phyloP scores from a whole-genome alignment of 1,140 invertebrate species.

The Aphelenchoides avenae region DNA sequence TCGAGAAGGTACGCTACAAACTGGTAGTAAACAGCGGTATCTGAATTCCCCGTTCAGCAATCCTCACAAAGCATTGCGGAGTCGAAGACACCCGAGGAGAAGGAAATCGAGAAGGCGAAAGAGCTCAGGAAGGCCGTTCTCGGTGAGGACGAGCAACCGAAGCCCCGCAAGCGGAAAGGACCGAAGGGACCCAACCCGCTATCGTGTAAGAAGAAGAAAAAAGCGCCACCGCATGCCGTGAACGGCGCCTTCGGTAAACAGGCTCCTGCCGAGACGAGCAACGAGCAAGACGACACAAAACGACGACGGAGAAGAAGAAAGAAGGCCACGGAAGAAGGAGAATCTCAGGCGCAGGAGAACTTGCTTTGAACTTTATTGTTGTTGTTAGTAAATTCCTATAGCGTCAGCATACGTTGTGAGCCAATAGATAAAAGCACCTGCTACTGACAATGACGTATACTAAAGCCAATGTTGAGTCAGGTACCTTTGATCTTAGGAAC shows the following conservation, averaged over 20 bases:
- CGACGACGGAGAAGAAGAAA: conserved; percentile 3
- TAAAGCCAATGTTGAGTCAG: too few relatives aligned
- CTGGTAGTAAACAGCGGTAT: too few relatives aligned
- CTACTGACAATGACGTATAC: too few relatives aligned
- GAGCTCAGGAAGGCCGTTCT: conserved; percentile 59
- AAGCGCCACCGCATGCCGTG: too few relatives aligned
- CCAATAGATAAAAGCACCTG: too few relatives aligned
- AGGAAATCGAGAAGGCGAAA: conserved; percentile 54
- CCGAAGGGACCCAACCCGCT: conserved; percentile 61
- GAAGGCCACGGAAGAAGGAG: neutral
- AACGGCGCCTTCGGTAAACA: too few relatives aligned
- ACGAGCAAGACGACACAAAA: too few relatives aligned
- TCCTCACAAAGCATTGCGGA: conserved; percentile 3
- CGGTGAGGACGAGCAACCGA: conserved; percentile 44
- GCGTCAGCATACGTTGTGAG: too few relatives aligned
- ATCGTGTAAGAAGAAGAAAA: conserved; percentile 61
- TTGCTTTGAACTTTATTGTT: too few relatives aligned
- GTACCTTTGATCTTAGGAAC: too few relatives aligned
- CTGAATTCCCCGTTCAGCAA: neutral
- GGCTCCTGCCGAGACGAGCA: too few relatives aligned
- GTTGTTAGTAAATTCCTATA: too few relatives aligned
- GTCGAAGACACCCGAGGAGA: conserved; percentile 16
- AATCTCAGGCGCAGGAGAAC: conserved; percentile 9
- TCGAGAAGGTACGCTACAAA: conserved; percentile 61
- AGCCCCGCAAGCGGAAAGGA: conserved; percentile 46